Evolutionary conservation across 2,797 vertebrate genomes (phyloP).

Genomic region (Chrosomus eos): DNA sequence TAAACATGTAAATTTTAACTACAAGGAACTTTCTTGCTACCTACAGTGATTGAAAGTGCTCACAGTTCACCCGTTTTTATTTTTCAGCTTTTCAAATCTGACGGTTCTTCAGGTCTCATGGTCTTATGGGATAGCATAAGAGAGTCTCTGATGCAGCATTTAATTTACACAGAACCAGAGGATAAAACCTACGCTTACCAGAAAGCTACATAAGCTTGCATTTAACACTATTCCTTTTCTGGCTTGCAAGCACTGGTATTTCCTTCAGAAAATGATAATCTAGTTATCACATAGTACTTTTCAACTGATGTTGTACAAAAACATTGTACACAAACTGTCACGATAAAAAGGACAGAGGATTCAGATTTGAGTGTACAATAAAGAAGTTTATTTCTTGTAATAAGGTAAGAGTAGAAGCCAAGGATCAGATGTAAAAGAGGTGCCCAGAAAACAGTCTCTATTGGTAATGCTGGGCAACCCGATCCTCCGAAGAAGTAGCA

Average conservation of each 20-base stretch:
- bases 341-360: no score
- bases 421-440: no score
- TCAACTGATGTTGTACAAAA: neutral
- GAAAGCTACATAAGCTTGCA: neutral
- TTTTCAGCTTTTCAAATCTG: neutral
- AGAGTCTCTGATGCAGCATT: neutral
- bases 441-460: no score
- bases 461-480: no score
- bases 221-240: neutral
- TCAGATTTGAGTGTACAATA: no score
- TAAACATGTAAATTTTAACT: neutral
- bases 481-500: no score
- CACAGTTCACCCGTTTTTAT: neutral
- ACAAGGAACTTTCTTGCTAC: neutral
- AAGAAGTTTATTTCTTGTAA: no score
- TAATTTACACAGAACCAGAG: neutral
- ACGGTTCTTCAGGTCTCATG: neutral
- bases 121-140: neutral
- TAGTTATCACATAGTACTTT: neutral
- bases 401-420: no score
- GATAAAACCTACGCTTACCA: neutral
- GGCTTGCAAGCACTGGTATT: neutral
- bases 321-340: neutral
- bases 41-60: neutral
- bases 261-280: neutral